These are phyloP conservation scores for Drosophila arawakana DNA, from an alignment of 1,140 invertebrate species.

Conservation along the genomic window DNA sequence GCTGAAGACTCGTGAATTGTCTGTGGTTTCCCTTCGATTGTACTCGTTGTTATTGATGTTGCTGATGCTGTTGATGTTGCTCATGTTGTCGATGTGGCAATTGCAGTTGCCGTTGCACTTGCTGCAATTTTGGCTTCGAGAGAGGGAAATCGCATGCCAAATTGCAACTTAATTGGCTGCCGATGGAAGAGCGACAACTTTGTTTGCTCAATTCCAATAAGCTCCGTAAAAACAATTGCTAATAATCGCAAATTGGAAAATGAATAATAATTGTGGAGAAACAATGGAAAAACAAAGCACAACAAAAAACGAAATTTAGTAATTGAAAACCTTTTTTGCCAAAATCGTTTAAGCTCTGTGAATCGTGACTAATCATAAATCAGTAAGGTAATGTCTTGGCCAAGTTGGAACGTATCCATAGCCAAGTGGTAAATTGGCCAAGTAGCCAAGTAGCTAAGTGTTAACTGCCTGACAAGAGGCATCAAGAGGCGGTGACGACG, in stretches of 20 bases:
- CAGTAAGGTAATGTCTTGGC: constrained; percentile 34
- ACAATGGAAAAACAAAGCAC: not conserved
- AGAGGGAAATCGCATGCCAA: constrained; percentile 30
- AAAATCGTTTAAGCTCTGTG: constrained; percentile 40
- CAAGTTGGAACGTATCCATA: constrained; percentile 17
- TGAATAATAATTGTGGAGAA: not conserved
- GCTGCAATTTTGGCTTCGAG: constrained; percentile 8
- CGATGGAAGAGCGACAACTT: constrained; percentile 56
- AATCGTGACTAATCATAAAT: constrained; percentile 82
- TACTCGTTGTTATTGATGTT: not conserved
- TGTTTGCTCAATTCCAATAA: constrained; percentile 38
- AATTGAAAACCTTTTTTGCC: constrained; percentile 39
- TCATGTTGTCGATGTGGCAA: not conserved
- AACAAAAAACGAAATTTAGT: constrained; percentile 1
- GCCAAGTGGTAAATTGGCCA: constrained; percentile 26
- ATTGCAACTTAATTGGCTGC: constrained; percentile 67
- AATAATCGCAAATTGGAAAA: constrained; percentile 24
- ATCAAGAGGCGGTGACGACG: constrained; percentile 27
- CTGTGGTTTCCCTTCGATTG: constrained; percentile 16
- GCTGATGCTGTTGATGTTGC: not conserved
- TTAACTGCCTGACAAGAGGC: constrained; percentile 50
- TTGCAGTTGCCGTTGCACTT: constrained; percentile 10
- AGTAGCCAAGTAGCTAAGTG: constrained; percentile 46
- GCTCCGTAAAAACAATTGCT: constrained; percentile 16
- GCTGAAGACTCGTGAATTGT: constrained; percentile 38